Evolutionary conservation across 2,797 vertebrate genomes (phyloP), one percentile per base, ranked within the genome.

Genomic region (Enteromius viviparus): DNA sequence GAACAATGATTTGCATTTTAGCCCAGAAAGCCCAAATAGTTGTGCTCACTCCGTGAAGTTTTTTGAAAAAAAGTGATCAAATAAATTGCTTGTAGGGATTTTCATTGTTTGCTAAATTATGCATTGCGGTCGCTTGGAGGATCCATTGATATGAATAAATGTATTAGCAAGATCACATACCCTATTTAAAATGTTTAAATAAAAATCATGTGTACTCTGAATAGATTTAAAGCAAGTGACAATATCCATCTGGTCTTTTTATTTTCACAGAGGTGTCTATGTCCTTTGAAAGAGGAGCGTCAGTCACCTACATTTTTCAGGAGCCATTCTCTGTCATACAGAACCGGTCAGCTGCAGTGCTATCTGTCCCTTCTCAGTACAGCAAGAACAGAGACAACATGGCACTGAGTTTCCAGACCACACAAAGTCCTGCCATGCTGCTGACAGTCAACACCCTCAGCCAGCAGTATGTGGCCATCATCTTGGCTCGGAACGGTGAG

Each of bases 321-420:
- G 97, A 99, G 88, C 96, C 98, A 3, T 98, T 97, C 89, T 97
- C 96, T 0, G 97, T 98, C 87, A 97, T 96, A 87, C 97, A 96
- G 93, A 98, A 98, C 89, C 77, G 92, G 76, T 98, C 93, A 83
- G 90, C 91, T 1, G 93, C 94, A 42, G 95, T 95, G 51, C 96
- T 96, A 87, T 94, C 95, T 10, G 94, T 96, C 79, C 96, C 96
- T 69, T 89, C 90, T 0, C 96, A 96, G 49, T 91, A 92, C 51
- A 93, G 94, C 76, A 78, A 95, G 69, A 93, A 96, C 87, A 94
- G 96, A 89, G 98, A 99, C 91, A 96, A 94, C 74, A 92, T 98
- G 66, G 95, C 95, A 0, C 94, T 99, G 90, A 97, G 96, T 89
- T 99, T 99, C 83, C 90, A 96, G 87, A 98, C 97, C 0, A 92